Base-by-base conservation (phyloP, 2,888 invertebrate genomes). In the Uloborus plumipes region DNA sequence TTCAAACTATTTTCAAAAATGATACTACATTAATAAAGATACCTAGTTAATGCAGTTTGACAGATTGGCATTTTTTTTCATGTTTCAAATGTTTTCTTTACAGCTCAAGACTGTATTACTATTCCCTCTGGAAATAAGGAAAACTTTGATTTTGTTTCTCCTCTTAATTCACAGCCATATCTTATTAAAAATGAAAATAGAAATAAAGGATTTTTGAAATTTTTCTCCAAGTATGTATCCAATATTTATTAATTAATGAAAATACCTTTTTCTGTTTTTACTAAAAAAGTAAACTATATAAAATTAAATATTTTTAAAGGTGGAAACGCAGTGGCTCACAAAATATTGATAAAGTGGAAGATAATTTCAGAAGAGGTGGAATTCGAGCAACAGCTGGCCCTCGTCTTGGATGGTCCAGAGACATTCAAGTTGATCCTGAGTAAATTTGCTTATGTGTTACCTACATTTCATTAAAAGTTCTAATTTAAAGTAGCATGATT, bases 341-440 rank as follows among this genome's bases (percentile, higher is more conserved):
- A 59, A 81, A 66, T 55, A 73, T 81, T 20, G 84, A 84, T 69
- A 61, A 85, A n/a, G 26, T 91, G 16, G 86, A 86, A 9, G 92
- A 92, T 1, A 93, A 93, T 86, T 93, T 94, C 87, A 91, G 92
- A 84, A 91, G 94, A 66, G 90, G 90, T 39, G 94, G 93, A 11
- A 91, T 93, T 20, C 89, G 94, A 85, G 93, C 93, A 16, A 94
- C 94, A 22, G 93, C 93, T 79, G 92, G 92, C 49, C 92, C 93
- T 53, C 91, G 94, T 70, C 91, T 94, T 20, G 89, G 89, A 76
- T 89, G 84, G 84, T 73, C 84, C 9, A 50, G 58, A 22, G 84
- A 80, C 31, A 53, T 76, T 31, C 31, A 51, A 26, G 49, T 61
- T 20, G 70, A 76, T 49, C 66, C 82, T 62, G 76, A 82, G 82